Evolutionary conservation across 2,888 invertebrate species (phyloP).

Genomic region (Himalopsyche japonica): DNA sequence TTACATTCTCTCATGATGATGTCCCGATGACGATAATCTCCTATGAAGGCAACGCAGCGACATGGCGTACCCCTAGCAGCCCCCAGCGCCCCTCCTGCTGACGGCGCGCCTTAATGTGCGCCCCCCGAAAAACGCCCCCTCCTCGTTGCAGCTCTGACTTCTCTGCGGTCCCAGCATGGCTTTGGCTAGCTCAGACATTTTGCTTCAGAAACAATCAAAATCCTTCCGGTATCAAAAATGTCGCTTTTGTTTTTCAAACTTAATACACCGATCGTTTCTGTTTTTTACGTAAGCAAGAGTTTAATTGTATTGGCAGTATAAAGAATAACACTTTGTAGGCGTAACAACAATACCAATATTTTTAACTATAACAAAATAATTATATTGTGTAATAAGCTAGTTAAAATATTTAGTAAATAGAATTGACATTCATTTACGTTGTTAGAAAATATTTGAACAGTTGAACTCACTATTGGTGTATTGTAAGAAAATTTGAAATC

Average conservation of each 20-base stretch:
- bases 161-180: conserved; percentile 61
- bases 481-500: not conserved
- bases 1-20: conserved; percentile 60
- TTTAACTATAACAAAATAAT: not conserved
- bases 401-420: not conserved
- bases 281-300: not conserved
- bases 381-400: not conserved
- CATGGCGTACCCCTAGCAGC: conserved; percentile 67
- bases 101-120: conserved; percentile 62
- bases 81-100: conserved; percentile 60
- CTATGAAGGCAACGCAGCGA: conserved; percentile 68
- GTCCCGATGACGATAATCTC: conserved; percentile 56
- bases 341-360: not conserved
- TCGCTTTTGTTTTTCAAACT: not conserved
- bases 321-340: not conserved
- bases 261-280: not conserved
- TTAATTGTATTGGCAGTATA: not conserved
- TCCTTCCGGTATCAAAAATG: not conserved
- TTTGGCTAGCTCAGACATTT: conserved; percentile 44
- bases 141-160: conserved; percentile 61
- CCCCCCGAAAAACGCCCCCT: conserved; percentile 61
- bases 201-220: not conserved
- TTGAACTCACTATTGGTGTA: not conserved
- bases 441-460: not conserved
- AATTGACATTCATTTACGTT: not conserved